phyloP scores from a whole-genome alignment of 2,113 vertebrate species.

The Neotoma lepida region DNA sequence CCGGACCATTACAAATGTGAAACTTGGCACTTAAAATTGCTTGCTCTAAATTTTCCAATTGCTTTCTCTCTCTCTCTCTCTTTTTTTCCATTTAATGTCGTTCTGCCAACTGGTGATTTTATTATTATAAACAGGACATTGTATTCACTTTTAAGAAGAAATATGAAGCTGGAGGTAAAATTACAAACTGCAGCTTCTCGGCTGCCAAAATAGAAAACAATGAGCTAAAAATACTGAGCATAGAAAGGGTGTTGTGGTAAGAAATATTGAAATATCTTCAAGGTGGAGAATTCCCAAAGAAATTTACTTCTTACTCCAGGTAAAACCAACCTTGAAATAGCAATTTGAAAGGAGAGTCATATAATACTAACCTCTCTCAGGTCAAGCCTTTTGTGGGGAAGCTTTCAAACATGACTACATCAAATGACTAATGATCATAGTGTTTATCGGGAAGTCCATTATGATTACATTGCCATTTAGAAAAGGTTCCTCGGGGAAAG shows the following conservation, averaged over 20 bases:
- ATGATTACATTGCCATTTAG: constrained; percentile 70
- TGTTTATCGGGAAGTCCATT: constrained; percentile 70
- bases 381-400: constrained; percentile 69
- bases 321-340: constrained; percentile 77
- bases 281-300: constrained; percentile 76
- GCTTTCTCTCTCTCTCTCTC: constrained; percentile 83
- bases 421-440: constrained; percentile 64
- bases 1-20: constrained; percentile 88
- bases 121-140: constrained; percentile 91
- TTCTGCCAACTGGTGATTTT: constrained; percentile 90
- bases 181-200: constrained; percentile 87
- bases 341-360: constrained; percentile 61
- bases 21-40: constrained; percentile 89
- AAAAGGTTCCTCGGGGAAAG: constrained; percentile 41
- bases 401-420: constrained; percentile 67
- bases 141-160: constrained; percentile 91
- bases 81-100: constrained; percentile 85
- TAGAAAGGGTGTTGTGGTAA: constrained; percentile 83
- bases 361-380: constrained; percentile 63
- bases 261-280: constrained; percentile 80
- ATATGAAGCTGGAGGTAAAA: constrained; percentile 89
- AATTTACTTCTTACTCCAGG: constrained; percentile 76
- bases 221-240: constrained; percentile 88
- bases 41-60: constrained; percentile 91
- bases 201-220: constrained; percentile 90